Conservation (phyloP, 2,113 vertebrate species). For the Datnioides undecimradiatus region DNA sequence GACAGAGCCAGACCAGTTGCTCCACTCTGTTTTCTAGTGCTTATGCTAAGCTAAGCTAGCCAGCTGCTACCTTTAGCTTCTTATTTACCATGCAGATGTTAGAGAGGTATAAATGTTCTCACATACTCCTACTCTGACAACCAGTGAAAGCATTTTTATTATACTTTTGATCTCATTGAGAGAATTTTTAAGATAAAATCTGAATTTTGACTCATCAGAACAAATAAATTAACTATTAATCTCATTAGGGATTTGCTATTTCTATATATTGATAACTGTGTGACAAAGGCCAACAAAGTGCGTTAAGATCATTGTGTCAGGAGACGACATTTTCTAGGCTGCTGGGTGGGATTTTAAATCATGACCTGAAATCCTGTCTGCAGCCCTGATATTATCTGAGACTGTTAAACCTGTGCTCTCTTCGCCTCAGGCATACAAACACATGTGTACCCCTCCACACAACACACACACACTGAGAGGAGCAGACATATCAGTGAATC, state of each 20-base stretch:
- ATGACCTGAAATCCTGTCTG: neutral
- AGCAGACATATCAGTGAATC: slow-evolving; percentile 31
- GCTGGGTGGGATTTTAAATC: neutral
- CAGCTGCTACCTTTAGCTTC: neutral
- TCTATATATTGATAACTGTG: neutral
- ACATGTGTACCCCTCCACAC: neutral
- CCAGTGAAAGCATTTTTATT: neutral
- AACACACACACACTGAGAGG: slow-evolving; percentile 27
- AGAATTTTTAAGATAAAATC: neutral
- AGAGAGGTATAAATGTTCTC: neutral
- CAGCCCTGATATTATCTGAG: neutral
- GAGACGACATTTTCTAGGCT: neutral
- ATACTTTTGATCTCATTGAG: too few species aligned
- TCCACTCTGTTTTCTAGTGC: neutral
- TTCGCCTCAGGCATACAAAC: slow-evolving; percentile 1
- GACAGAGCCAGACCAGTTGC: neutral
- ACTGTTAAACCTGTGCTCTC: neutral
- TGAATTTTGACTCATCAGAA: neutral
- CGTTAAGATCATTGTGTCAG: neutral
- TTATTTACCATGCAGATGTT: neutral
- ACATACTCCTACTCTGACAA: too few species aligned
- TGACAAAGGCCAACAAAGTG: neutral
- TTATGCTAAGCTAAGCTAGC: neutral
- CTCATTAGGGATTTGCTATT: neutral
- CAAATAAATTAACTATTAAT: neutral